Base-by-base conservation (phyloP, 2,888 invertebrate species). In the Leuctra nigra region DNA sequence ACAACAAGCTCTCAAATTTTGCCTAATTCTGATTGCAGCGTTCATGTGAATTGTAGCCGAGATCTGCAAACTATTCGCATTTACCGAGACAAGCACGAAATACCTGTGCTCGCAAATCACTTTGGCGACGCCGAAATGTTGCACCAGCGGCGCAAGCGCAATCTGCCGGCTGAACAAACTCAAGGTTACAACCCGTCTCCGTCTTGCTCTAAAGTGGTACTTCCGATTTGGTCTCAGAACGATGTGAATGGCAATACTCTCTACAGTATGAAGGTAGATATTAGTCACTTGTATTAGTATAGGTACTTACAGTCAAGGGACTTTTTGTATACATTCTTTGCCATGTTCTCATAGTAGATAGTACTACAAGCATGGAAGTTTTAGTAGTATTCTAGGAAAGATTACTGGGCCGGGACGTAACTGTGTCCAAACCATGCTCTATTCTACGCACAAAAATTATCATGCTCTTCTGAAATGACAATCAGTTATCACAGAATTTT, bases 31-130 rank as follows among this genome's bases (percentile, higher is more conserved):
- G 33, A 61, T 54, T 65, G 67, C 67, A 87, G 86, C 62, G 69
- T 87, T 62, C 77, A 78, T 63, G 79, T 87, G 4, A 81, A 82
- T 35, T 87, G 87, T 67, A 82, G 80, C 57, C 76, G 75, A 46
- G 78, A 78, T 64, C 75, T 83, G 41, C 74, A 75, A 48, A 74
- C 78, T 9, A 72, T 84, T 14, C 81, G 84, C 70, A 75, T 91
- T 56, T 83, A 81, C 64, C 76, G 77, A 64, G 78, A 80, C 64
- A 69, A 71, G 48, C 72, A 75, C 13, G 69, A 72, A 55, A 73
- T 81, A 57, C 76, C 77, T 0, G 67, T 69, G 1, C 69, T 73
- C 44, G 59, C 39, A 13, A 46, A 46, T 23, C 58, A 52, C 18
- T 52, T 50, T 24, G 25, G 54, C 24, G 52, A 47, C n/a, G n/a